Evolutionary conservation across 2,113 vertebrate species (phyloP).

Genomic region (Indicator indicator): DNA sequence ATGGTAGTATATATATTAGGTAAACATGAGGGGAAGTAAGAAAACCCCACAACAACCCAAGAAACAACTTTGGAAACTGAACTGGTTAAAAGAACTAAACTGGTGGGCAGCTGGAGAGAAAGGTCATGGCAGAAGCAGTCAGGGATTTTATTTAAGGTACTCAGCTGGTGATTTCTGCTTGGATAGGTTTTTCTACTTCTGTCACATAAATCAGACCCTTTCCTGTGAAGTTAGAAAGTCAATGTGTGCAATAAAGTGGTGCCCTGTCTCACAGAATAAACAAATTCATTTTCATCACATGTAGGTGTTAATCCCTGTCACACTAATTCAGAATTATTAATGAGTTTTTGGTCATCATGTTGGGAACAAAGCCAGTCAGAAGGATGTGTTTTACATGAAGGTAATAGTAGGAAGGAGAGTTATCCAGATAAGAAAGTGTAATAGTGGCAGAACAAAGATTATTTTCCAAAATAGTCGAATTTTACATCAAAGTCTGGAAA

Average conservation of each 20-base stretch:
- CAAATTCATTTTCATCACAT: background rate
- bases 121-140: background rate
- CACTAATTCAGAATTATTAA: background rate
- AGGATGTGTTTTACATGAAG: background rate
- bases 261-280: background rate
- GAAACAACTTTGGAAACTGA: background rate
- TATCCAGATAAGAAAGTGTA: background rate
- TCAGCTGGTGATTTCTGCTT: background rate
- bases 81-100: background rate
- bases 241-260: background rate
- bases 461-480: background rate
- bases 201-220: background rate
- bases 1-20: background rate
- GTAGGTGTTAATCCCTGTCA: background rate
- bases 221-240: background rate
- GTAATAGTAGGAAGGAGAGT: background rate
- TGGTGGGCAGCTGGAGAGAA: background rate
- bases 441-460: background rate
- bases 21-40: background rate
- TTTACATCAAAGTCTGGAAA: background rate
- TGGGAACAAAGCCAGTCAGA: background rate
- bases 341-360: background rate
- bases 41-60: background rate
- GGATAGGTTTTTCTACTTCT: background rate
- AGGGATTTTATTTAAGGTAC: background rate